Conservation (phyloP, 37 sponge, comb jelly and placozoan species). For the Theonella swinhoei region DNA sequence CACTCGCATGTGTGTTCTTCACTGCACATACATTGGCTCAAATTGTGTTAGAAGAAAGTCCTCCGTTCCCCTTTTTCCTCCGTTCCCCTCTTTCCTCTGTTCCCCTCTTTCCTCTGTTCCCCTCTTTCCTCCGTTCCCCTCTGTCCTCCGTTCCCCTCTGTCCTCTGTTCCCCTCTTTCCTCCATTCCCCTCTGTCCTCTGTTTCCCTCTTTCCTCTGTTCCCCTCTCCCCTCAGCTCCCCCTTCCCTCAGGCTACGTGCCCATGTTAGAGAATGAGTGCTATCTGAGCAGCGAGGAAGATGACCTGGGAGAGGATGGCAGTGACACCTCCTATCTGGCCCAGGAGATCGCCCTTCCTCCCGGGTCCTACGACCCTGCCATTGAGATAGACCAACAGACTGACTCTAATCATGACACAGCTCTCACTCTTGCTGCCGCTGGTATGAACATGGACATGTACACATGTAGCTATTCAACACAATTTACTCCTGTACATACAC, state of each 20-base stretch:
- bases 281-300: constrained; percentile 22
- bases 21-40: too few relatives aligned
- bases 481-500: neutral
- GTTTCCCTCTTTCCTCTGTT: neutral
- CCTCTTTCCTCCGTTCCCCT: too few relatives aligned
- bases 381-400: constrained; percentile 82
- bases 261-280: constrained; percentile 16
- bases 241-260: constrained; percentile 33
- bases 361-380: constrained; percentile 71
- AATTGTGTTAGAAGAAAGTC: too few relatives aligned
- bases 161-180: too few relatives aligned
- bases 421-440: constrained; percentile 83
- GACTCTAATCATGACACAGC: constrained; percentile 92
- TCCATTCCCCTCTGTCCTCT: too few relatives aligned
- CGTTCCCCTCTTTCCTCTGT: too few relatives aligned
- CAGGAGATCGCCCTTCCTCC: constrained; percentile 35
- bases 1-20: too few relatives aligned
- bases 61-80: too few relatives aligned
- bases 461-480: neutral
- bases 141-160: too few relatives aligned
- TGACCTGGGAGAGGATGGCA: constrained; percentile 33
- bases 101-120: too few relatives aligned
- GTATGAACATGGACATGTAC: neutral
- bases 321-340: constrained; percentile 49
- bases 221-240: neutral